These are phyloP conservation scores for Setipinna tenuifilis DNA, from an alignment of 2,797 vertebrate species.

Conservation along the genomic window DNA sequence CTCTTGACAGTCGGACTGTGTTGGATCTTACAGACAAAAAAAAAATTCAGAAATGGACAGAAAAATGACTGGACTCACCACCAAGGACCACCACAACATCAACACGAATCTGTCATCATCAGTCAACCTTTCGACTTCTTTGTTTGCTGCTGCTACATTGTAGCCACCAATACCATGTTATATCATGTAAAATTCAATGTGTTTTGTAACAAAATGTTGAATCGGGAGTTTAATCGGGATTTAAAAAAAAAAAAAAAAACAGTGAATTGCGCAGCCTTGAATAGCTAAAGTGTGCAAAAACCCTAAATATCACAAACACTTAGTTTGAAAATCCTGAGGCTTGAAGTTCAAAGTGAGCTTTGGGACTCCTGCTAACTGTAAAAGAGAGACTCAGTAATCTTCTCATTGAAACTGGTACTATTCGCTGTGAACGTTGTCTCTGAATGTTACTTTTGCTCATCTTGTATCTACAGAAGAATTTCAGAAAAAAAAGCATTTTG, in stretches of 20 bases:
- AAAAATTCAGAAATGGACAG: conserved; percentile 31
- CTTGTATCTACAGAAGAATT: conserved; percentile 80
- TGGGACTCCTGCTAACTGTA: conserved; percentile 61
- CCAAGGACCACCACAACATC: conserved; percentile 52
- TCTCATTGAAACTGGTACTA: conserved; percentile 72
- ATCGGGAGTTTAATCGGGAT: conserved; percentile 8
- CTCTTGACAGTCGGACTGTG: conserved; percentile 55
- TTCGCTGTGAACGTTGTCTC: conserved; percentile 86
- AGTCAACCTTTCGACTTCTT: conserved; percentile 36
- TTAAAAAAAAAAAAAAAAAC: too few relatives aligned
- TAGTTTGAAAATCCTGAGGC: conserved; percentile 65
- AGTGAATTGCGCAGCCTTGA: conserved; percentile 54
- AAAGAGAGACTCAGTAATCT: conserved; percentile 57
- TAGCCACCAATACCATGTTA: conserved; percentile 74
- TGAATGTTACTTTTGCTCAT: conserved; percentile 92
- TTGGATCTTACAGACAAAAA: conserved; percentile 44
- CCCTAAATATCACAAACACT: conserved; percentile 58
- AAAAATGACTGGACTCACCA: background rate
- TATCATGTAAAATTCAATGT: conserved; percentile 59
- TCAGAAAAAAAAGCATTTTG: conserved; percentile 71
- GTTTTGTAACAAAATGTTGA: conserved; percentile 60
- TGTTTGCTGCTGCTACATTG: conserved; percentile 82
- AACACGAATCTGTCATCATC: conserved; percentile 3
- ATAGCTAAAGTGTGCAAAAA: conserved; percentile 52
- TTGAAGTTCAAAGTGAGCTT: conserved; percentile 67